Conservation (phyloP, 2,888 invertebrate genomes). For the Ornithoptera alexandrae region DNA sequence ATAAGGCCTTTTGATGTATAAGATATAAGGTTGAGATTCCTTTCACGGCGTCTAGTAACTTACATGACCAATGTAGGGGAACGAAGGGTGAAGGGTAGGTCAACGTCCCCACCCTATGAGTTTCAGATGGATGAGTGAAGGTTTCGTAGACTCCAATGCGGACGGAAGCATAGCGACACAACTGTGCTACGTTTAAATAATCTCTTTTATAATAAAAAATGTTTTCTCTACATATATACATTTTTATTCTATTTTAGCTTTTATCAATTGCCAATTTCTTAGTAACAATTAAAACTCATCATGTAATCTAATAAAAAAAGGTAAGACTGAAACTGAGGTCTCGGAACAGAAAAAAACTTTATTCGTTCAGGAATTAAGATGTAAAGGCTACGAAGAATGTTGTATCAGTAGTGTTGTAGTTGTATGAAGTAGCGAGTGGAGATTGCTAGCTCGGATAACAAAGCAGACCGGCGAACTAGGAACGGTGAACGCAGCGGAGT, state of each 20-base stretch:
- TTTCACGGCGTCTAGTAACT: constrained; percentile 31
- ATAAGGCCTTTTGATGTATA: constrained; percentile 51
- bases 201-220: constrained; percentile 28
- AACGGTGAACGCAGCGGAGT: constrained; percentile 33
- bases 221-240: neutral
- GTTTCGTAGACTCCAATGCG: constrained; percentile 30
- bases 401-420: constrained; percentile 14
- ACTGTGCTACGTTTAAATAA: constrained; percentile 35
- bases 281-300: too few species aligned
- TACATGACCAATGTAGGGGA: constrained; percentile 42
- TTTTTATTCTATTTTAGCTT: too few species aligned
- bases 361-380: constrained; percentile 3
- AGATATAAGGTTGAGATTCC: constrained; percentile 63
- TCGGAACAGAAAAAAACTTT: too few species aligned
- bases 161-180: constrained; percentile 20
- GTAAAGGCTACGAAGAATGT: constrained; percentile 12
- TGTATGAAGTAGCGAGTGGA: constrained; percentile 27
- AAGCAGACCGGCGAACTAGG: constrained; percentile 25
- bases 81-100: constrained; percentile 56
- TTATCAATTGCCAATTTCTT: too few species aligned
- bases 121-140: constrained; percentile 37
- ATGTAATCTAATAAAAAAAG: too few species aligned
- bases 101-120: constrained; percentile 54
- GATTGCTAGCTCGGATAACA: constrained; percentile 35
- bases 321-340: too few species aligned